Evolutionary conservation across 2,888 invertebrate genomes (phyloP).

Genomic region (Xanthia togata): DNA sequence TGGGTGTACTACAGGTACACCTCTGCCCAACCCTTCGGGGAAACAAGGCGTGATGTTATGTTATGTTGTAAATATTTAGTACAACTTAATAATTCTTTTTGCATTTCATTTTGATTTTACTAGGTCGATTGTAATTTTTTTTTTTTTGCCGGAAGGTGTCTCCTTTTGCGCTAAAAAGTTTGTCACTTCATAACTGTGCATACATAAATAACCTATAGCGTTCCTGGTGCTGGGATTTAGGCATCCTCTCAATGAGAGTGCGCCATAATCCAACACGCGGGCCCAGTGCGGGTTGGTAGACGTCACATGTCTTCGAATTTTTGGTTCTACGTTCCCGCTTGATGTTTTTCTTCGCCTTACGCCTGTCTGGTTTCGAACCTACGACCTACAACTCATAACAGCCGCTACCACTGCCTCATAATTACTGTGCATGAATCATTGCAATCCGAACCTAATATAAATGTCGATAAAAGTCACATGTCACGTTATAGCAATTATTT

Average conservation of each 20-base stretch:
- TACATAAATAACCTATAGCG: no score
- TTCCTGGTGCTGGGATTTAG: background rate
- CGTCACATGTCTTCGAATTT: no score
- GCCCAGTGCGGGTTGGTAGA: background rate
- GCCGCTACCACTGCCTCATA: no score
- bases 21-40: no score
- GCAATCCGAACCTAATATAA: background rate
- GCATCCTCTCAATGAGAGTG: background rate
- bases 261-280: background rate
- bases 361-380: no score
- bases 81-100: background rate
- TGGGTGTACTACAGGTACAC: no score
- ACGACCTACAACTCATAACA: no score
- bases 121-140: background rate
- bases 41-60: no score
- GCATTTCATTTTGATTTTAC: background rate
- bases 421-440: background rate
- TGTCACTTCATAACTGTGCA: background rate
- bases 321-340: background rate
- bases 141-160: background rate
- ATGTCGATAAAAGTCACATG: background rate
- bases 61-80: no score
- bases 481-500: slow-evolving; percentile 47
- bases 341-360: no score
- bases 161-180: background rate